A percentile compares a stretch with the other conserved stretches of the same genome.
Evolutionary conservation across 2,888 invertebrate genomes (phyloP).

Genomic region (Stenurella melanura): DNA sequence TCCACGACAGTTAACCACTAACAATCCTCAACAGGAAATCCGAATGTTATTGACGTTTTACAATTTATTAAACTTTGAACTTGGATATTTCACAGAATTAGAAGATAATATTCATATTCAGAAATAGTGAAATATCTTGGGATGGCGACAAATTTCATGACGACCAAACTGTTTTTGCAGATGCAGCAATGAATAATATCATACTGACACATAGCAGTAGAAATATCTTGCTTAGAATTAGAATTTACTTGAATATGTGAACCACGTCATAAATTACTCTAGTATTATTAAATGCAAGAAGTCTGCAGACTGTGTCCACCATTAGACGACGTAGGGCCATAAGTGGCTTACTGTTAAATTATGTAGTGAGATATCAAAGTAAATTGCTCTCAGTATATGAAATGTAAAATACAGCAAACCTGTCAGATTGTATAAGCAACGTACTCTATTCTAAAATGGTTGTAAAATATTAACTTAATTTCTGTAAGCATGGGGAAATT

Average conservation of each 20-base stretch:
- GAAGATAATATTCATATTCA: no score
- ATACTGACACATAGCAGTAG: neutral
- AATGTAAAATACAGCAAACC: neutral
- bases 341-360: conserved; percentile 5
- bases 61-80: no score
- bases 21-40: no score
- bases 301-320: neutral
- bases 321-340: neutral
- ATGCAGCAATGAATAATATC: neutral
- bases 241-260: neutral
- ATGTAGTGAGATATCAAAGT: neutral
- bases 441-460: neutral
- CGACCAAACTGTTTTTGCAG: neutral
- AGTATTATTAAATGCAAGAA: neutral
- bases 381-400: neutral
- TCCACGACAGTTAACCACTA: no score
- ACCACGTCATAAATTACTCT: neutral
- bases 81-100: no score
- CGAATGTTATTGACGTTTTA: no score
- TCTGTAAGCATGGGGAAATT: no score
- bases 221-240: neutral
- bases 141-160: neutral
- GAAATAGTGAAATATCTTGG: no score
- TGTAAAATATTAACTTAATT: neutral
- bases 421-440: neutral